Evolutionary conservation across 2,888 invertebrate genomes (phyloP), one percentile per base, ranked within the genome.

Genomic region (Cephus sareptanus): DNA sequence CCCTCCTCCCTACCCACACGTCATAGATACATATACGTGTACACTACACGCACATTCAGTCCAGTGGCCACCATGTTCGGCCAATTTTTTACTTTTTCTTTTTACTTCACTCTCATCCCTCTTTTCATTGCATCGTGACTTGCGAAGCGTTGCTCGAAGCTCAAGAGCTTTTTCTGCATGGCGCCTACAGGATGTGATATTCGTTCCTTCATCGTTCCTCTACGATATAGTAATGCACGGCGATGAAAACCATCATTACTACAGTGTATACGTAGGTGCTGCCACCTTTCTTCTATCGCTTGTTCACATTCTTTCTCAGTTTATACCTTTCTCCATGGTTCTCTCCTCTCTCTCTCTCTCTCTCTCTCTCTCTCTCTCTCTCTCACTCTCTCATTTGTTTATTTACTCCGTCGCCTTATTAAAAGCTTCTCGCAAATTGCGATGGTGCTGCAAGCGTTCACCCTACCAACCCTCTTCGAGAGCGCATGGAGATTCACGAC

Each of bases 141-240:
- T 30, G 75, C 33, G 33, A 75, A 40, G 75, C 68, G 31, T 75
- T 34, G 75, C 69, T 31, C 69, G 34, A 40, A 34, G 76, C 76
- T 70, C 83, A 84, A 89, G 85, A 87, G 85, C 84, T 88, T 88
- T 89, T 88, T 86, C 87, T 86, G 85, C 86, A 85, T 89, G 84
- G 85, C 87, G 85, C 88, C 85, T 87, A 84, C 80, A 81, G 82
- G 77, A 84, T 80, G 83, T 87, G 85, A 87, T 85, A 85, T 84
- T 85, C 84, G 88, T 87, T 88, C 85, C 83, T 80, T 80, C 82
- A 12, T 85, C 84, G 88, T 87, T 88, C 85, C 83, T 80, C 80
- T 83, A 31, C 31, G 71, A 23, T 40, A 40, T 40, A 40, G 40
- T 6, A 40, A 23, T 23, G 15, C 40, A 9, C 40, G 23, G 23